Evolutionary conservation across 2,797 vertebrate species (phyloP).

Genomic region (Oreochromis mossambicus): DNA sequence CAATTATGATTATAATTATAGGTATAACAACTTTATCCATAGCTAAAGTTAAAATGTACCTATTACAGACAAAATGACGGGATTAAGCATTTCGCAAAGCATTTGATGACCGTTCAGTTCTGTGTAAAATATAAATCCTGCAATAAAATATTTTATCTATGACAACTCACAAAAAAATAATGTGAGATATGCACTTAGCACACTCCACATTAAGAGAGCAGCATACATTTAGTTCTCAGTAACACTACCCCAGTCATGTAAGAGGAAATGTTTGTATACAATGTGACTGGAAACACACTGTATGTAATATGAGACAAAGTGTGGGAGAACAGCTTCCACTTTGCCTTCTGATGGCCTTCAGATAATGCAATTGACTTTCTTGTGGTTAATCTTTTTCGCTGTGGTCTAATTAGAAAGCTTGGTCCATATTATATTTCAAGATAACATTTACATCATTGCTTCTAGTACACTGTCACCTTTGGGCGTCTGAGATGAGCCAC

Average conservation of each 20-base stretch:
- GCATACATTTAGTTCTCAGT: not conserved
- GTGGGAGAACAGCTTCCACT: not conserved
- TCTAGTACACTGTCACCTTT: conserved; percentile 78
- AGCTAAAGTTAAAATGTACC: not conserved
- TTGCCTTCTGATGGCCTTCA: not conserved
- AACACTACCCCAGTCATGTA: not conserved
- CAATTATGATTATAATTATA: not conserved
- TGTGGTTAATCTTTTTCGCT: not conserved
- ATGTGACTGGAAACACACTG: not conserved
- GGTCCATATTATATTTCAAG: not conserved
- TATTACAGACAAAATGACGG: not conserved
- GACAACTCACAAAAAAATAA: not conserved
- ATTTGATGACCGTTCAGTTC: not conserved
- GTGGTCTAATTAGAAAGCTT: not conserved
- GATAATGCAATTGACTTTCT: not conserved
- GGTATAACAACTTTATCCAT: not conserved
- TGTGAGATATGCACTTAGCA: not conserved
- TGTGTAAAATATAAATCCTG: not conserved
- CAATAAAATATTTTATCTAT: not conserved
- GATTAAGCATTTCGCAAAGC: not conserved
- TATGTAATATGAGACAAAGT: not conserved
- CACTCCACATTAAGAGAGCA: not conserved
- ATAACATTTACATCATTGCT: not conserved
- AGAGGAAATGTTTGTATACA: not conserved
- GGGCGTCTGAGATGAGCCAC: conserved; percentile 88